Evolutionary conservation across 2,888 invertebrate genomes (phyloP).

Genomic region (Sphinx pinastri): DNA sequence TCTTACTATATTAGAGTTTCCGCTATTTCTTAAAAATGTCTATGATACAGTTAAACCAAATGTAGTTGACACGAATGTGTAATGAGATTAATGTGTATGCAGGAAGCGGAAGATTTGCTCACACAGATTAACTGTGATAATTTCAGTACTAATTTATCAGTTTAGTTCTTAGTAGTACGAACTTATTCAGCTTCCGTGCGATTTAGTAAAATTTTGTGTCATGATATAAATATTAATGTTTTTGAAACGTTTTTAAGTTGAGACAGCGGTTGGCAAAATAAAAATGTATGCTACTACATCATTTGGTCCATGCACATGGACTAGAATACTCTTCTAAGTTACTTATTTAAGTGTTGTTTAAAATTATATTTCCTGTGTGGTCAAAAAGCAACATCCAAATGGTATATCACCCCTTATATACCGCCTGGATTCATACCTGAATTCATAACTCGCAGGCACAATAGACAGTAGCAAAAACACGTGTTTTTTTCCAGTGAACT

Average conservation of each 20-base stretch:
- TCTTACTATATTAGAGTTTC: slow-evolving; percentile 8
- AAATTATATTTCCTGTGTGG: no score
- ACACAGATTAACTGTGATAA: background rate
- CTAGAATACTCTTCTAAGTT: no score
- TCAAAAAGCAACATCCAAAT: no score
- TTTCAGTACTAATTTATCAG: background rate
- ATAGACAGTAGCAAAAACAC: slow-evolving; percentile 10
- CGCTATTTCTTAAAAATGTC: slow-evolving; percentile 16
- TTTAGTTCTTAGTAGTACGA: background rate
- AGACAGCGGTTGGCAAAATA: no score
- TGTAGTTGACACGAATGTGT: slow-evolving; percentile 12
- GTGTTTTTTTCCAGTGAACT: background rate
- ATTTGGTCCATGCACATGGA: no score
- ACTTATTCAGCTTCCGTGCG: background rate
- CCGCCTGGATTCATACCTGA: background rate
- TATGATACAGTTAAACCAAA: slow-evolving; percentile 20
- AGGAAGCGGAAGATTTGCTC: slow-evolving; percentile 16
- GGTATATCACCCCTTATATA: no score
- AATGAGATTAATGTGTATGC: slow-evolving; percentile 17
- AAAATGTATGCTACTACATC: no score
- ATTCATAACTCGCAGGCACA: background rate
- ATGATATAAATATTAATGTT: no score
- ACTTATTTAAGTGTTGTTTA: no score
- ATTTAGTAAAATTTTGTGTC: background rate
- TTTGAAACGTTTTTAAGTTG: no score